A percentile compares a stretch with the other conserved stretches of the same genome.
Conservation (phyloP, 2,888 invertebrate species). For the Phyllotreta striolata region DNA sequence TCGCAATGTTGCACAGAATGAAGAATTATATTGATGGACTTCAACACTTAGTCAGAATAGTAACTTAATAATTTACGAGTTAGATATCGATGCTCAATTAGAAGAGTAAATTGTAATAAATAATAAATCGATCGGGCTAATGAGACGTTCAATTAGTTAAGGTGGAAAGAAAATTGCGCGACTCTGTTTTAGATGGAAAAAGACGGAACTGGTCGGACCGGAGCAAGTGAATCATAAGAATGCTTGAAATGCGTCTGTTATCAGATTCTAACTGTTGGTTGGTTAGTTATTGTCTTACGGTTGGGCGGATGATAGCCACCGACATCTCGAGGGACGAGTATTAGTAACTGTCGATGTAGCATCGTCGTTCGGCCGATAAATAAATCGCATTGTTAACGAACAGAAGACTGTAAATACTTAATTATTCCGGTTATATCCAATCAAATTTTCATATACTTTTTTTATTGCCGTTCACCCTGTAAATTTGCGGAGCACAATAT, state of each 20-base stretch:
- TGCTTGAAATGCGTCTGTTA: conserved; percentile 55
- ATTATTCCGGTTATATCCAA: too few relatives aligned
- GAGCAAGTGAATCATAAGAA: conserved; percentile 49
- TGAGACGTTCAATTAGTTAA: too few relatives aligned
- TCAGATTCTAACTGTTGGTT: conserved; percentile 57
- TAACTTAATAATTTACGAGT: too few relatives aligned
- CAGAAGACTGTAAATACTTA: too few relatives aligned
- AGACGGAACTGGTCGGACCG: conserved; percentile 47
- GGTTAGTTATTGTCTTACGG: conserved; percentile 57
- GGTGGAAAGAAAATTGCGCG: background rate
- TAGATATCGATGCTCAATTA: too few relatives aligned
- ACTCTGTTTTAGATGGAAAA: conserved; percentile 20
- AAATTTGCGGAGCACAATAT: background rate
- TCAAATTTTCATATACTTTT: too few relatives aligned
- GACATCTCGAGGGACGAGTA: conserved; percentile 51
- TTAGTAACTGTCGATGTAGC: conserved; percentile 56
- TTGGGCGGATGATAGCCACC: conserved; percentile 53
- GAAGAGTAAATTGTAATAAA: too few relatives aligned
- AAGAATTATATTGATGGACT: too few relatives aligned
- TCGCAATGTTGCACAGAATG: too few relatives aligned
- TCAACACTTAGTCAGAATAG: too few relatives aligned
- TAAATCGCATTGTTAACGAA: conserved; percentile 16
- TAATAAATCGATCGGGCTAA: too few relatives aligned
- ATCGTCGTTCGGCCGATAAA: conserved; percentile 44
- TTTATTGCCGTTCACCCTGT: background rate